These are phyloP conservation scores for Paradisaea rubra DNA, from an alignment of 2,113 vertebrate genomes.

Conservation along the genomic window DNA sequence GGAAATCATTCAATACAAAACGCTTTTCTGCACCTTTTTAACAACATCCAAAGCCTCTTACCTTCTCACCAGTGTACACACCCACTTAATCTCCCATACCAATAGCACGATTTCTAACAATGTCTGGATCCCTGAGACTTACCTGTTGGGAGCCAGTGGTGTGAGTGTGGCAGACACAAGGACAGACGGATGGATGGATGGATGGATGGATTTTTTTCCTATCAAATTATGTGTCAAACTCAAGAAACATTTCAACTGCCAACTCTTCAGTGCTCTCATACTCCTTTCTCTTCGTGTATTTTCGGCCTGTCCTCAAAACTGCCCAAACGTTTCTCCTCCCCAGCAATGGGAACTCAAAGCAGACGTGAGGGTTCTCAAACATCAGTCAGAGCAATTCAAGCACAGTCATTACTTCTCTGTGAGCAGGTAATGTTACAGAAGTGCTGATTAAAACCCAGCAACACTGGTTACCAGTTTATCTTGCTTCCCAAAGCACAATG, in stretches of 20 bases:
- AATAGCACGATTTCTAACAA: background rate
- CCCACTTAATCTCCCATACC: background rate
- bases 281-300: background rate
- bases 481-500: background rate
- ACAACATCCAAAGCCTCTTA: background rate
- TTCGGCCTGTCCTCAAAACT: background rate
- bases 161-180: background rate
- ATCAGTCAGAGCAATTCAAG: background rate
- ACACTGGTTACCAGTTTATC: background rate
- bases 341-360: accelerated
- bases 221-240: background rate
- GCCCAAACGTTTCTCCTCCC: background rate
- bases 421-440: background rate
- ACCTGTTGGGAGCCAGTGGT: accelerated
- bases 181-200: accelerated
- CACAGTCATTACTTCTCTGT: background rate
- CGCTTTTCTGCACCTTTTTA: background rate
- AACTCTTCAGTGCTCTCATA: background rate
- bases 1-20: accelerated
- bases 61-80: background rate
- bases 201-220: background rate
- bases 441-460: background rate
- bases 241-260: background rate
- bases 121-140: background rate
- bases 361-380: background rate